Conservation (phyloP, 2,888 invertebrate genomes). For the Agonopterix alstromeriana region DNA sequence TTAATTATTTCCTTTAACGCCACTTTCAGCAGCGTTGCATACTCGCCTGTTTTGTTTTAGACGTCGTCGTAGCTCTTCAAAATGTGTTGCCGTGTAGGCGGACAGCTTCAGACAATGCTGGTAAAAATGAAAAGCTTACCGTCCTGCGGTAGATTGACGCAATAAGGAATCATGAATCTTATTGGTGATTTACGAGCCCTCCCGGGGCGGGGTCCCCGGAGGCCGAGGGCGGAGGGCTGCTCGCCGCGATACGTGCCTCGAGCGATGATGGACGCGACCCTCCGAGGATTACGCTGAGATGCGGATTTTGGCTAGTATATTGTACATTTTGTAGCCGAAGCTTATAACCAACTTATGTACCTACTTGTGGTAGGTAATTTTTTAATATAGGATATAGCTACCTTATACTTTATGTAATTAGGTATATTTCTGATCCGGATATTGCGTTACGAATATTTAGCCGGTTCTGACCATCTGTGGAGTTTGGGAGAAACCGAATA, state of each 20-base stretch:
- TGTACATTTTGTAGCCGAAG: not conserved
- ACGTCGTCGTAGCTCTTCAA: not conserved
- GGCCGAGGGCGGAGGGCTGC: not conserved
- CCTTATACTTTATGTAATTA: not conserved
- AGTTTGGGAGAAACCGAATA: not conserved
- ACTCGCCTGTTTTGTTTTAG: constrained; percentile 30
- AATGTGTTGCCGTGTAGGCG: not conserved
- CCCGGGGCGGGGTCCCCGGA: constrained; percentile 4
- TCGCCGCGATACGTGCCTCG: constrained; percentile 7
- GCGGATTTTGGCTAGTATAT: constrained; percentile 4
- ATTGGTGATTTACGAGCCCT: constrained; percentile 45
- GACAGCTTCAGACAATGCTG: constrained; percentile 12
- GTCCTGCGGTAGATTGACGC: constrained; percentile 22
- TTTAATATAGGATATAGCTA: not conserved
- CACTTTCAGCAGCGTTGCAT: constrained; percentile 51
- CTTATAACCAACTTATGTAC: not conserved
- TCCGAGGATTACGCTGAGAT: constrained; percentile 8
- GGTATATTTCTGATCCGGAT: not conserved
- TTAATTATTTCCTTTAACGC: constrained; percentile 74
- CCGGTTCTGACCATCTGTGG: not conserved
- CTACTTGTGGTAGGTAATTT: not conserved
- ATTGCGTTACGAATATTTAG: not conserved
- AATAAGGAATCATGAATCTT: constrained; percentile 47
- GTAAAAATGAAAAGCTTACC: constrained; percentile 6
- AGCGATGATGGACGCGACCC: constrained; percentile 18